phyloP scores from a whole-genome alignment of 35 echinoderm and acorn worm genomes.

The Ophioderma brevispina region DNA sequence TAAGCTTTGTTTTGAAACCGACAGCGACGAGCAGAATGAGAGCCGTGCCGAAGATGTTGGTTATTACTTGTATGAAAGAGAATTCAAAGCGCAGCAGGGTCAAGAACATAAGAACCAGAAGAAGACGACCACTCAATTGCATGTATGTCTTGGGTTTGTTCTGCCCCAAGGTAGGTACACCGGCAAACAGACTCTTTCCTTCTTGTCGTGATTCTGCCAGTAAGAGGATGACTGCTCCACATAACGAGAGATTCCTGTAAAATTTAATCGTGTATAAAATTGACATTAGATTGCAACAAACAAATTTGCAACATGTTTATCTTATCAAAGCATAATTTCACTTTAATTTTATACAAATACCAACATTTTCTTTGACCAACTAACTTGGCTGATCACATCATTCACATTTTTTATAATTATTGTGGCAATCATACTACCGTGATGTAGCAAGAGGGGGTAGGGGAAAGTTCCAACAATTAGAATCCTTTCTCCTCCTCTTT shows the following conservation, averaged over 20 bases:
- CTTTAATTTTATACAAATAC: too few species aligned
- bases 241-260: slow-evolving; percentile 86
- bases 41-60: slow-evolving; percentile 87
- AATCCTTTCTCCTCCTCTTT: too few species aligned
- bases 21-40: slow-evolving; percentile 90
- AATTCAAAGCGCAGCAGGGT: slow-evolving; percentile 94
- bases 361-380: too few species aligned
- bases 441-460: too few species aligned
- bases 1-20: slow-evolving; percentile 98
- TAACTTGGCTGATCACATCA: too few species aligned
- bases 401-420: too few species aligned
- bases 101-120: slow-evolving; percentile 99
- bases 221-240: slow-evolving; percentile 89
- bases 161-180: slow-evolving; percentile 81
- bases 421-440: too few species aligned
- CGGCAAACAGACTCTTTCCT: slow-evolving; percentile 94
- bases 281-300: too few species aligned
- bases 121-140: slow-evolving; percentile 93
- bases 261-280: not conserved
- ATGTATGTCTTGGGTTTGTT: slow-evolving; percentile 99
- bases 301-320: too few species aligned
- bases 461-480: too few species aligned
- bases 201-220: slow-evolving; percentile 89
- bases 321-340: too few species aligned
- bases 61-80: slow-evolving; percentile 70